A percentile compares a stretch with the other conserved stretches of the same genome.
Evolutionary conservation across 2,797 vertebrate species (phyloP).

Genomic region (Hipposideros larvatus): DNA sequence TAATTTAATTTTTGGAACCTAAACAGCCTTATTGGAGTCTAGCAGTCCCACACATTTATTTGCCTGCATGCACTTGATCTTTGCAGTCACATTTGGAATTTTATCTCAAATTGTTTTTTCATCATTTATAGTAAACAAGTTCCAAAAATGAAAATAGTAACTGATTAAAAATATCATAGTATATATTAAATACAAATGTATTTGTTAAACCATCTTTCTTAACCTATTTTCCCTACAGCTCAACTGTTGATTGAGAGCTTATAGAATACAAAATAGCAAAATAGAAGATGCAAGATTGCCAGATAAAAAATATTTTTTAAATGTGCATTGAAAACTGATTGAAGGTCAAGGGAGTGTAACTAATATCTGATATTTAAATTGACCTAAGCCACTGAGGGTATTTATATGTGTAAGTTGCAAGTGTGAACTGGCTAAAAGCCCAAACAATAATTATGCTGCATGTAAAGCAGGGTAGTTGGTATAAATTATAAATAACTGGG

Average conservation of each 20-base stretch:
- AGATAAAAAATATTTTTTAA: not conserved
- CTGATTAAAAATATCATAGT: not conserved
- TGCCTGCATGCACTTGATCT: not conserved
- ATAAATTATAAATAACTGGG: not conserved
- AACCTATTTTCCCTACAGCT: not conserved
- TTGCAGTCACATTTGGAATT: conserved; percentile 47
- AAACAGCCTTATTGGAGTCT: conserved; percentile 21
- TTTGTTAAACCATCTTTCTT: not conserved
- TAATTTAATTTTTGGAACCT: conserved; percentile 71
- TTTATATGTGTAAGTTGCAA: not conserved
- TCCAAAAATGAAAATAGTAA: not conserved
- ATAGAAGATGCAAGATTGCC: not conserved
- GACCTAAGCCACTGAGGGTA: not conserved
- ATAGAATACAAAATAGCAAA: not conserved
- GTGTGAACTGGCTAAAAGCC: not conserved
- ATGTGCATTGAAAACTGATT: conserved; percentile 41
- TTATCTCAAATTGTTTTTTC: not conserved
- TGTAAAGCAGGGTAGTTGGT: not conserved
- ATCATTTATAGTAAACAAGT: conserved; percentile 14
- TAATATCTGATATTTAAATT: conserved; percentile 41
- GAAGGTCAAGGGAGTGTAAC: not conserved
- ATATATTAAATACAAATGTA: not conserved
- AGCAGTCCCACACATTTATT: not conserved
- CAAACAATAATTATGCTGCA: not conserved
- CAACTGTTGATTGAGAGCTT: not conserved